Evolutionary conservation across 2,888 invertebrate genomes (phyloP).

Genomic region (Ernsta delagoae): DNA sequence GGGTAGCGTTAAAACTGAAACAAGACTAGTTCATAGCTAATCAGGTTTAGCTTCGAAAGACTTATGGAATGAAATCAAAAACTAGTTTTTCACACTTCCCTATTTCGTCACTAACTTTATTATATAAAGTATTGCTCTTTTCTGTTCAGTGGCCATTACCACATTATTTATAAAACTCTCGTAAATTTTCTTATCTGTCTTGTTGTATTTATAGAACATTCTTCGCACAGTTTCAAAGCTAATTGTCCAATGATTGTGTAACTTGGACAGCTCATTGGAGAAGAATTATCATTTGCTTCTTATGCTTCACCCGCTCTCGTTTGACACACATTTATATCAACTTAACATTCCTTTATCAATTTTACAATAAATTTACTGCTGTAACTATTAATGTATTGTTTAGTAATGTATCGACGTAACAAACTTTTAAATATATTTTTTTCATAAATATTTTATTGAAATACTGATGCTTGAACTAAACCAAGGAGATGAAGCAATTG

Average conservation of each 20-base stretch:
- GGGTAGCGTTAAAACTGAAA: too few species aligned
- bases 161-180: neutral
- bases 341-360: too few species aligned
- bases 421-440: too few species aligned
- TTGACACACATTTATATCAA: slow-evolving; percentile 14
- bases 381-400: too few species aligned
- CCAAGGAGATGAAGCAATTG: neutral
- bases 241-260: slow-evolving; percentile 11
- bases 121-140: neutral
- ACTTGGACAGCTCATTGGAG: slow-evolving; percentile 18
- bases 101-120: neutral
- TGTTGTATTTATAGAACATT: slow-evolving; percentile 1
- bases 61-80: too few species aligned
- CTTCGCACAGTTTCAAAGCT: neutral
- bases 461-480: neutral
- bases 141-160: neutral
- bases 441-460: too few species aligned
- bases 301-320: slow-evolving; percentile 3
- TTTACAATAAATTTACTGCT: too few species aligned
- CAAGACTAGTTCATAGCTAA: too few species aligned
- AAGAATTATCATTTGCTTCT: slow-evolving; percentile 15
- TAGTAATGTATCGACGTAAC: too few species aligned
- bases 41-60: too few species aligned
- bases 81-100: too few species aligned
- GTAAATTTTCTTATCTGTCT: neutral